Base-by-base conservation (phyloP, 2,113 vertebrate genomes). In the Ovis canadensis region DNA sequence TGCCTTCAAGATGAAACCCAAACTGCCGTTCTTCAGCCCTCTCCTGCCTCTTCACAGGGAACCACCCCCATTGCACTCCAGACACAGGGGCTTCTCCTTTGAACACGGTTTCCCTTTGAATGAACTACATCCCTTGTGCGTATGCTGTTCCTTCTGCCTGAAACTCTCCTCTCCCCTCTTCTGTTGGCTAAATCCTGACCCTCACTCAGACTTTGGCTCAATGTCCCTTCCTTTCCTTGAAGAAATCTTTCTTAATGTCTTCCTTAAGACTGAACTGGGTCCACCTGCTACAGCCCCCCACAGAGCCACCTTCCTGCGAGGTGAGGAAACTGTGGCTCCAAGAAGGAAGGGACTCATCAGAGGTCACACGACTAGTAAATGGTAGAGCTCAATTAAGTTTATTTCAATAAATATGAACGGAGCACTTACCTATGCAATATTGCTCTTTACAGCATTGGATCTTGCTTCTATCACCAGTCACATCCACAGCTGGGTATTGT, bases 321-420 rank as follows among this genome's bases (percentile, higher is more conserved):
- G 16, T 40, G 64, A 84, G 55, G 77, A 91, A 81, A 88, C 31
- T 6, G 43, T 82, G 59, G 54, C 33, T 64, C 31, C 17, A 55
- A 55, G 89, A 55, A 10, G 74, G 31, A 85, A 62, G 62, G 1
- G 27, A 27, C 27, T 83, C 12, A 21, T 50, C n/a, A 23, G 50
- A 43, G 64, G 82, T 29, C 36, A n/a, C 15, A 9, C 0, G 33
- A 52, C 77, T 36, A 7, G 27, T 11, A 43, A 74, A n/a, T 25
- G 40, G 71, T 84, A 19, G 55, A 52, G 3, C 11, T 4, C 4
- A 43, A 17, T 89, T 81, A 33, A 10, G 71, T 33, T 64, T 52
- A 50, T 55, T 40, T 62, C 31, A 23, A 2, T 29, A 50, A 88
- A 14, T 29, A 33, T 1, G 6, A 0, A 1, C 2, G 5, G 16